These are phyloP conservation scores for Paramisgurnus dabryanus DNA, from an alignment of 2,113 vertebrate species.

Conservation along the genomic window DNA sequence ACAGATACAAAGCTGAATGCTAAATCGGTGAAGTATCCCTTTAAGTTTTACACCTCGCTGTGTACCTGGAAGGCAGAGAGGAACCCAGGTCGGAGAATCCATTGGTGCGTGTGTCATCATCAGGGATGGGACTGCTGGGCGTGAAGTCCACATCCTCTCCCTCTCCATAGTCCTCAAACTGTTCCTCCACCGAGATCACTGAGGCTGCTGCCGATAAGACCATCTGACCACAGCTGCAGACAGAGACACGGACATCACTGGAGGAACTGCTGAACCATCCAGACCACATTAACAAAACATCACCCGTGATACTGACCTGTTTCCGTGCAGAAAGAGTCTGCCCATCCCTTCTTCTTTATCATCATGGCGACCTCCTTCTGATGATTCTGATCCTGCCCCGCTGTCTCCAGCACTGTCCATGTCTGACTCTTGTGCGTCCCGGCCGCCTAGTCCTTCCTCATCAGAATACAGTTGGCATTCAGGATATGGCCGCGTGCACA, in stretches of 20 bases:
- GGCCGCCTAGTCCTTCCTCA: constrained; percentile 66
- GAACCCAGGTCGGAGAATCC: constrained; percentile 87
- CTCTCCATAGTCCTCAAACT: constrained; percentile 92
- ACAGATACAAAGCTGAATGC: no score
- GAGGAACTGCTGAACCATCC: no score
- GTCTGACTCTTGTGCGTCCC: constrained; percentile 79
- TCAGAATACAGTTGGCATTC: constrained; percentile 73
- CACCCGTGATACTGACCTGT: constrained; percentile 73
- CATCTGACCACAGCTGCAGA: constrained; percentile 64
- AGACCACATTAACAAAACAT: background rate
- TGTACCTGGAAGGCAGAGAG: constrained; percentile 84
- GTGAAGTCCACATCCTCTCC: constrained; percentile 85
- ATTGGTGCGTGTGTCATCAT: constrained; percentile 84
- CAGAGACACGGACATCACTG: background rate
- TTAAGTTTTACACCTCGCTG: no score
- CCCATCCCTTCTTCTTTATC: constrained; percentile 70
- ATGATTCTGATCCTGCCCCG: constrained; percentile 71
- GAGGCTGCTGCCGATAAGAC: constrained; percentile 81
- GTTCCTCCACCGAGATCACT: constrained; percentile 82
- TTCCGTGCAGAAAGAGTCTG: constrained; percentile 75
- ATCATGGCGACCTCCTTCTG: constrained; percentile 59
- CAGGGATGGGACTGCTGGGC: constrained; percentile 85
- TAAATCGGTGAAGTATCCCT: no score
- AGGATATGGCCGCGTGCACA: constrained; percentile 75
- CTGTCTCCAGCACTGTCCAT: constrained; percentile 87